These are phyloP conservation scores for Thinocorus orbignyianus DNA, from an alignment of 2,113 vertebrate genomes.

Conservation along the genomic window DNA sequence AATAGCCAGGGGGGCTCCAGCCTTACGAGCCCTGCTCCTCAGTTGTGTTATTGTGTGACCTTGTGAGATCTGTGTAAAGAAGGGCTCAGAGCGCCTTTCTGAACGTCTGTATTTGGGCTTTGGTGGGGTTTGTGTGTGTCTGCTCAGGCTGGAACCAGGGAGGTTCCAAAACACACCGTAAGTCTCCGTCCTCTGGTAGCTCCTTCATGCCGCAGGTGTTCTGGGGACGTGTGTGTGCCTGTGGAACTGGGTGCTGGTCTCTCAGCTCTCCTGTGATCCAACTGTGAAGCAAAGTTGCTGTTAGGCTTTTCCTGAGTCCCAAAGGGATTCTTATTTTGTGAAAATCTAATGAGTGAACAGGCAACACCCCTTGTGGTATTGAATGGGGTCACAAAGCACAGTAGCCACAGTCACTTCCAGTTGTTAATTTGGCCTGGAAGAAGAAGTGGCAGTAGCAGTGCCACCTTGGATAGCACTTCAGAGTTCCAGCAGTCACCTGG, in stretches of 20 bases:
- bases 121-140: not conserved
- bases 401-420: not conserved
- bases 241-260: not conserved
- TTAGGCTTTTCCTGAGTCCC: not conserved
- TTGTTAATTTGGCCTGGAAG: not conserved
- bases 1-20: not conserved
- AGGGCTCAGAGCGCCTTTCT: not conserved
- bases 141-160: not conserved
- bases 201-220: not conserved
- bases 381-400: rapidly evolving
- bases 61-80: not conserved
- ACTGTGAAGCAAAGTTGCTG: not conserved
- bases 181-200: rapidly evolving
- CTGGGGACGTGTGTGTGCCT: not conserved
- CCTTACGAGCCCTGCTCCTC: not conserved
- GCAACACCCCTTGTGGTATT: not conserved
- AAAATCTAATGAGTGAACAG: not conserved
- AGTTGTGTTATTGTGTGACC: not conserved
- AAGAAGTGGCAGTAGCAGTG: not conserved
- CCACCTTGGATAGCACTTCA: not conserved
- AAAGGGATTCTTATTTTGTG: not conserved
- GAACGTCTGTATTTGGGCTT: not conserved
- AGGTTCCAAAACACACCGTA: rapidly evolving
- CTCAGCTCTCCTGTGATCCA: not conserved
- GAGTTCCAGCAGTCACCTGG: not conserved